These are phyloP conservation scores for Bucco capensis DNA, from an alignment of 2,113 vertebrate species.

Conservation along the genomic window DNA sequence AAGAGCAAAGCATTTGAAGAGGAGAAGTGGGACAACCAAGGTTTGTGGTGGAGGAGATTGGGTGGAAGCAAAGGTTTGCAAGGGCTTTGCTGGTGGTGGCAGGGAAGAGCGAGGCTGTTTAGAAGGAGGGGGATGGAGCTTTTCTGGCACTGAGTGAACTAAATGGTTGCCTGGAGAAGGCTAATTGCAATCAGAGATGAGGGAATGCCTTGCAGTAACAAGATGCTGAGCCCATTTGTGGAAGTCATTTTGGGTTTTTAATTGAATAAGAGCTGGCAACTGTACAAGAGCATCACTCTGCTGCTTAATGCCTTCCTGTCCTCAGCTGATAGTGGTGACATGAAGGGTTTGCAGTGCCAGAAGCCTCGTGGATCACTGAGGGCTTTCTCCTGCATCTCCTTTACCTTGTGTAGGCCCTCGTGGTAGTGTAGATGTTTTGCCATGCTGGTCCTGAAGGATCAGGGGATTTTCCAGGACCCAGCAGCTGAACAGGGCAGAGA, in stretches of 20 bases:
- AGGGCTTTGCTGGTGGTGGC: neutral
- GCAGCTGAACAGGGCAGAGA: fast-evolving
- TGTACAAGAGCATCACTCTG: neutral
- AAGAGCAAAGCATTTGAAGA: neutral
- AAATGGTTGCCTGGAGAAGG: neutral
- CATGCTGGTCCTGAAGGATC: neutral
- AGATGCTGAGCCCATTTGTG: neutral
- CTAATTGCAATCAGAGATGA: neutral
- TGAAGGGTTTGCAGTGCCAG: neutral
- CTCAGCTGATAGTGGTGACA: neutral
- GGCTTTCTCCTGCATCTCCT: neutral
- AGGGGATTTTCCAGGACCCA: neutral
- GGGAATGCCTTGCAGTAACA: neutral
- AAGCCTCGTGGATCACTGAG: neutral
- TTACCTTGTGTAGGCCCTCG: fast-evolving
- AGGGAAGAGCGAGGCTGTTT: neutral
- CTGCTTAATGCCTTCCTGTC: neutral
- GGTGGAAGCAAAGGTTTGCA: neutral
- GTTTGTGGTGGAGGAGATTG: neutral
- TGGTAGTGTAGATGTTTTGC: too few species aligned
- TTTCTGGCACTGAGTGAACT: neutral
- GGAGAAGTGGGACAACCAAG: fast-evolving
- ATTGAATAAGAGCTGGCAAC: neutral
- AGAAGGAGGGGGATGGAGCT: neutral
- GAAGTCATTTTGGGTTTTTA: neutral